Conservation (phyloP, 1,140 invertebrate genomes). For the Meloidogyne hapla region DNA sequence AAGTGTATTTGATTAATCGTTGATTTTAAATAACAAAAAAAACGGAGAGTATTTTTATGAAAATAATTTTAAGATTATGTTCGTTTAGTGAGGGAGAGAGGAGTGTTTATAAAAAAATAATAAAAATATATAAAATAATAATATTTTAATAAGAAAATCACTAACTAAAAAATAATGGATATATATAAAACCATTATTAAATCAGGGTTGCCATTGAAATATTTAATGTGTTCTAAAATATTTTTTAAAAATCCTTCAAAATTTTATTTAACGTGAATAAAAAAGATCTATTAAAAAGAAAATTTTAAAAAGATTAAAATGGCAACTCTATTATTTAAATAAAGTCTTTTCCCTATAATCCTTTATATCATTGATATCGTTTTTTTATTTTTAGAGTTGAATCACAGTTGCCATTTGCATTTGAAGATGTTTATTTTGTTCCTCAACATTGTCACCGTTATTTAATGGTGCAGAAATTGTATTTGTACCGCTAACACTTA, state of each 20-base stretch:
- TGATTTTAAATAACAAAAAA: not conserved
- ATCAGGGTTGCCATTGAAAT: not conserved
- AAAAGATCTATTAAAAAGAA: no score
- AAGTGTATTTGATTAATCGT: not conserved
- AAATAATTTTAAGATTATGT: not conserved
- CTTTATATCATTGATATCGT: not conserved
- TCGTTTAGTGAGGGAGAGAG: not conserved
- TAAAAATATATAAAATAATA: not conserved
- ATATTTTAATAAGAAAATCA: not conserved
- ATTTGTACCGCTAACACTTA: not conserved
- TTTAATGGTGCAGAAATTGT: not conserved
- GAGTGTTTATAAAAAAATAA: not conserved
- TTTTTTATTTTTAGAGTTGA: not conserved
- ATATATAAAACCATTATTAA: not conserved
- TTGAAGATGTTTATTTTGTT: slow-evolving; percentile 7
- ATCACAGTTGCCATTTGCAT: not conserved
- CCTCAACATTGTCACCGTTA: not conserved
- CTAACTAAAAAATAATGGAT: not conserved
- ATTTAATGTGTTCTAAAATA: no score
- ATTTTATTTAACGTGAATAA: no score
- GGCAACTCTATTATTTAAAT: no score
- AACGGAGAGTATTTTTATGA: not conserved
- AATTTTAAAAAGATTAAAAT: no score
- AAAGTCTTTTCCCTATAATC: no score
- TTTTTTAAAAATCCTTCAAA: no score